These are phyloP conservation scores for Eulemur macaco DNA, from an alignment of 2,113 vertebrate genomes.

Conservation along the genomic window DNA sequence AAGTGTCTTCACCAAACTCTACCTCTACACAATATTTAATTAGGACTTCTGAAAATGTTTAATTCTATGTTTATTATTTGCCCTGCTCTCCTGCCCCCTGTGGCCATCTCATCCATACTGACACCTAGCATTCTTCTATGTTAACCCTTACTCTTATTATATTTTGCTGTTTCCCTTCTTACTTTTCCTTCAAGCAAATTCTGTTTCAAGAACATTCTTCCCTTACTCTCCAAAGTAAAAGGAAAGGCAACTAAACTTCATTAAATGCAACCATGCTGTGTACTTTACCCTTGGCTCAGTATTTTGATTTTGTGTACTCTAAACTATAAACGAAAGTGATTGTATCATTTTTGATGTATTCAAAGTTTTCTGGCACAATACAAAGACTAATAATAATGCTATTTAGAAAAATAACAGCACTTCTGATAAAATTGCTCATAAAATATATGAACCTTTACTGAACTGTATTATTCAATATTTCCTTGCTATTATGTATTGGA, in stretches of 20 bases:
- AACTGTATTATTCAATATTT: slow-evolving; percentile 39
- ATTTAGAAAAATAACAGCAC: slow-evolving; percentile 33
- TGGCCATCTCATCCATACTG: neutral
- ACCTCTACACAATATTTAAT: neutral
- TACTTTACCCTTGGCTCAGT: neutral
- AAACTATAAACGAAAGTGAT: neutral
- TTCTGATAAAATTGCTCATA: slow-evolving; percentile 41
- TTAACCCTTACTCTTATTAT: neutral
- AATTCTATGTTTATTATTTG: neutral
- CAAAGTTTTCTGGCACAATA: neutral
- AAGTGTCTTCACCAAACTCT: slow-evolving; percentile 12
- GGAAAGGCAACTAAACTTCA: neutral
- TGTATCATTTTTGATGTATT: neutral
- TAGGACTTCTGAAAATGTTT: neutral
- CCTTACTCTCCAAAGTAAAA: neutral
- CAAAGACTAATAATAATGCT: slow-evolving; percentile 26
- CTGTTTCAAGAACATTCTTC: neutral
- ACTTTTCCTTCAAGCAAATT: neutral
- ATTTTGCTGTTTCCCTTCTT: neutral
- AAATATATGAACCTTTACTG: slow-evolving; percentile 11
- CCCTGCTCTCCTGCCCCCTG: neutral
- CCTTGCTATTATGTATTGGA: neutral
- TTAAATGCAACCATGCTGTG: neutral
- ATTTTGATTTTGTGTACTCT: neutral
- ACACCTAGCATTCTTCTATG: neutral